phyloP scores from a whole-genome alignment of 2,888 invertebrate species.

The Clusia tigrina region DNA sequence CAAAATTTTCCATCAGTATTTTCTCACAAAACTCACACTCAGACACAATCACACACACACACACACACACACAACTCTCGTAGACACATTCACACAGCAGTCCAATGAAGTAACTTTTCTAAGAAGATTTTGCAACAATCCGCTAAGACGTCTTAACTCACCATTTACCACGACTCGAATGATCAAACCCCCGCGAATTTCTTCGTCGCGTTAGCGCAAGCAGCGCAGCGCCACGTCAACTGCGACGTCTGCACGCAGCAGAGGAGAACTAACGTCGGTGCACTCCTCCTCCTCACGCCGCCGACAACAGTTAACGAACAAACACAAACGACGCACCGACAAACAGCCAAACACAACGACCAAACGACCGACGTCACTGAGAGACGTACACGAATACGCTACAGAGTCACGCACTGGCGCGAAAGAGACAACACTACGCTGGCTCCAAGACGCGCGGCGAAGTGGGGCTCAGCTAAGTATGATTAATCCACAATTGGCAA shows the following conservation, averaged over 20 bases:
- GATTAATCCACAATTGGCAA: conserved; percentile 13
- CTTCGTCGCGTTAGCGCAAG: conserved; percentile 25
- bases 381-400: conserved; percentile 4
- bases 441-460: conserved; percentile 10
- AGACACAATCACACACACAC: too few species aligned
- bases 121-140: conserved; percentile 28
- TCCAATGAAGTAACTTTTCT: background rate
- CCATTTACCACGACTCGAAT: conserved; percentile 62
- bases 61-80: too few species aligned
- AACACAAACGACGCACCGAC: conserved; percentile 34
- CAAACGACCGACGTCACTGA: background rate
- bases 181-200: conserved; percentile 45
- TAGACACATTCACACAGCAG: background rate
- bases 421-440: conserved; percentile 36
- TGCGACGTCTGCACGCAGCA: conserved; percentile 1
- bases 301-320: conserved; percentile 27
- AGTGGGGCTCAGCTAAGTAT: conserved; percentile 12
- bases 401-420: background rate
- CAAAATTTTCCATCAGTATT: too few species aligned
- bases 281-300: conserved; percentile 21
- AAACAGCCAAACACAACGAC: conserved; percentile 11
- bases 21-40: too few species aligned
- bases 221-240: conserved; percentile 8
- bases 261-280: conserved; percentile 1
- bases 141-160: conserved; percentile 56